phyloP scores from a whole-genome alignment of 2,797 vertebrate species.

The Echiichthys vipera region DNA sequence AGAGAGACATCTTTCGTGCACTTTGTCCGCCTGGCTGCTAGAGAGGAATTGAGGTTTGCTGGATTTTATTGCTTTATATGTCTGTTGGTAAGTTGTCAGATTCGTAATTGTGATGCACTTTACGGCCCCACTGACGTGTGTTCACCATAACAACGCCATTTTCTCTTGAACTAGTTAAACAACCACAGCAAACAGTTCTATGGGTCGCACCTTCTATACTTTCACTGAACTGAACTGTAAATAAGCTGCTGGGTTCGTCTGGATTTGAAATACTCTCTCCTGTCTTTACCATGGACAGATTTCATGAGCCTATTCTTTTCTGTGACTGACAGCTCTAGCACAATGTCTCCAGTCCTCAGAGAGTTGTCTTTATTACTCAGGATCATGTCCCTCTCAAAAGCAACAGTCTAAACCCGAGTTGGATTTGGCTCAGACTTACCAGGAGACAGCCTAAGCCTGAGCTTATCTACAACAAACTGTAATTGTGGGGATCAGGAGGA shows the following conservation, averaged over 20 bases:
- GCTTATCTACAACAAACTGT: constrained; percentile 68
- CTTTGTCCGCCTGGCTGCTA: too few species aligned
- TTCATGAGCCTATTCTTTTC: background rate
- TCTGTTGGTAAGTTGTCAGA: too few species aligned
- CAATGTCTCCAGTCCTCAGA: constrained; percentile 33
- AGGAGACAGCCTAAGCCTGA: constrained; percentile 57
- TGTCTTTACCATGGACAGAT: background rate
- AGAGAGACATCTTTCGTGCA: too few species aligned
- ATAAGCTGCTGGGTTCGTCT: background rate
- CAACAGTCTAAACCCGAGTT: constrained; percentile 49
- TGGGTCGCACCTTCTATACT: too few species aligned
- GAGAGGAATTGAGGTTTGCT: too few species aligned
- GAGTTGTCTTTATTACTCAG: constrained; percentile 45
- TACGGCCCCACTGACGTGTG: too few species aligned
- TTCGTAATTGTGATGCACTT: too few species aligned
- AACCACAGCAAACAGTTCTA: too few species aligned
- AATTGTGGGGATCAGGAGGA: constrained; percentile 53
- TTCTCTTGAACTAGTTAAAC: too few species aligned
- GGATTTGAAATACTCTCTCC: background rate
- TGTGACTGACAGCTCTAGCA: constrained; percentile 29
- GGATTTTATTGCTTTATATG: too few species aligned
- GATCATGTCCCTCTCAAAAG: constrained; percentile 51
- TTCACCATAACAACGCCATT: too few species aligned
- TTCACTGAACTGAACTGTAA: background rate
- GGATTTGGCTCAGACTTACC: constrained; percentile 68